phyloP scores from a whole-genome alignment of 2,888 invertebrate species.

The Miltochrista miniata region DNA sequence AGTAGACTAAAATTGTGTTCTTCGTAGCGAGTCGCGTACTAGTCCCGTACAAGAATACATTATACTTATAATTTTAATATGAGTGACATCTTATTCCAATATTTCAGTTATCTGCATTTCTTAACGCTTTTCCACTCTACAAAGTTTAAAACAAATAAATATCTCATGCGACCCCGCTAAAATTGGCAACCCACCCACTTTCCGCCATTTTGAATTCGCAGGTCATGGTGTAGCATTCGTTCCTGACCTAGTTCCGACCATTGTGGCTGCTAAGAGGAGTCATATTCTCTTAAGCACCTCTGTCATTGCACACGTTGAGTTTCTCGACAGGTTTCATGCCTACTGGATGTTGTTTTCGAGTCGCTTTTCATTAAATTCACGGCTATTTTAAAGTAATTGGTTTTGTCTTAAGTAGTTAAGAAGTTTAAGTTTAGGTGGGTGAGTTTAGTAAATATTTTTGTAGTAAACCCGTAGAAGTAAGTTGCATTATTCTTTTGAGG shows the following conservation, averaged over 20 bases:
- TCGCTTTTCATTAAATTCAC: conserved; percentile 7
- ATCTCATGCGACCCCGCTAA: neutral
- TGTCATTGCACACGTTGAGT: conserved; percentile 32
- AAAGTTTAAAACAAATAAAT: too few species aligned
- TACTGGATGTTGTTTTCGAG: conserved; percentile 7
- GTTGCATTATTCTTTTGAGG: too few species aligned
- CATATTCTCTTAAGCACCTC: conserved; percentile 46
- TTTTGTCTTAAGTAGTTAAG: neutral
- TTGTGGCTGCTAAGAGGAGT: conserved; percentile 39
- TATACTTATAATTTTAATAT: too few species aligned
- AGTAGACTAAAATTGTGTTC: too few species aligned
- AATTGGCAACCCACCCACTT: neutral
- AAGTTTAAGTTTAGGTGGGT: too few species aligned
- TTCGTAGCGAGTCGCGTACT: too few species aligned
- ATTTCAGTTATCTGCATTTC: too few species aligned
- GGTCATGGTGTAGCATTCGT: conserved; percentile 24
- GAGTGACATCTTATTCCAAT: too few species aligned
- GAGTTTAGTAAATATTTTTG: neutral
- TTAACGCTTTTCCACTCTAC: too few species aligned
- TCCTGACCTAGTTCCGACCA: conserved; percentile 48
- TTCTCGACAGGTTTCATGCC: conserved; percentile 15
- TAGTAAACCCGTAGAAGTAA: neutral
- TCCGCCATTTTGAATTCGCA: conserved; percentile 22
- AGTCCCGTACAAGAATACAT: too few species aligned
- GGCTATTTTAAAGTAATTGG: conserved; percentile 1